Base-by-base conservation (phyloP, 2,113 vertebrate species). In the Axis porcinus region DNA sequence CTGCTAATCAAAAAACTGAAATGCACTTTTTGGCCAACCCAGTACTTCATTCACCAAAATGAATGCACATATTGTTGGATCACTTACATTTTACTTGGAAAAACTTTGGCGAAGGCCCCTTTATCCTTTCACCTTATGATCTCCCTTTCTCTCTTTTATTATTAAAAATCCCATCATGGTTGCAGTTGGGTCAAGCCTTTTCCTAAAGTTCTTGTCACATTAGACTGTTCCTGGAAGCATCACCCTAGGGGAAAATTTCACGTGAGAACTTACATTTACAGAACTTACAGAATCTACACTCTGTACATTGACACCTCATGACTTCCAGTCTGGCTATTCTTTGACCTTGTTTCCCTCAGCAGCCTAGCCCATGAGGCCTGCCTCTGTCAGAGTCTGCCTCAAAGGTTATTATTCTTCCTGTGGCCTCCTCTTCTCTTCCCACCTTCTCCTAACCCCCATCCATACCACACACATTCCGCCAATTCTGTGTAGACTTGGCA, bases 401-500 rank as follows among this genome's bases (percentile, higher is more conserved):
- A 54, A 58, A 92, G 95, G 91, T 93, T 97, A 36, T 95, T 91
- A 64, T 79, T 90, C 94, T 97, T 97, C 84, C 94, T 98, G 89
- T 94, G 81, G 74, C 81, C 95, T 95, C 60, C 91, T 19, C 58
- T 76, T 84, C 92, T 94, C 93, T 96, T 95, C 87, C 93, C 89
- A 84, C 78, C 86, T 90, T 78, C 86, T 55, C 12, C 83, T 86
- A 95, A 50, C 93, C 82, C 97, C 91, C 79, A 74, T 79, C 82
- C 74, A 67, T 98, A 87, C 97, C 97, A 98, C 97, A 98, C 97
- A 97, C 98, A 70, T 97, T 95, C 94, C 21, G 9, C 95, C 85
- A 88, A 78, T 84, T 95, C 91, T 95, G 62, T 94, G 74, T 95
- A 98, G 95, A 97, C 96, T 98, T 98, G 98, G 98, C 98, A 97